phyloP scores from a whole-genome alignment of 2,888 invertebrate genomes.

The Sipha maydis region DNA sequence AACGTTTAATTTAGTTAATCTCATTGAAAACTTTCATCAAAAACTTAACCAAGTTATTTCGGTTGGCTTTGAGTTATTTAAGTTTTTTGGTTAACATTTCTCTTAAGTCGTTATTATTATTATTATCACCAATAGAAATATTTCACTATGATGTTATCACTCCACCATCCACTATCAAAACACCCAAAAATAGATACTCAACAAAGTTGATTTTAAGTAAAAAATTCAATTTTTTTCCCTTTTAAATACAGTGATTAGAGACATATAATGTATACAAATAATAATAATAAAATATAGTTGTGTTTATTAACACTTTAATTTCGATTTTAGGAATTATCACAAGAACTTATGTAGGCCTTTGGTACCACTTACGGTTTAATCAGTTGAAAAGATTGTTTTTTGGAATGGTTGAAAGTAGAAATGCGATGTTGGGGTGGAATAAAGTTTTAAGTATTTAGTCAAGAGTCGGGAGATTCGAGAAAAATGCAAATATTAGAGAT shows the following conservation, averaged over 20 bases:
- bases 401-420: background rate
- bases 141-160: background rate
- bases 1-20: background rate
- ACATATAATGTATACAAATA: too few species aligned
- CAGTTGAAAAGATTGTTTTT: background rate
- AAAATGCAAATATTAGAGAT: background rate
- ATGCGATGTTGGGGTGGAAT: background rate
- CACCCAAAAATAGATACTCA: too few species aligned
- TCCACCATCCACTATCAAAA: too few species aligned
- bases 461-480: background rate
- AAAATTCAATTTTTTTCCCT: too few species aligned
- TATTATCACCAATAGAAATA: background rate
- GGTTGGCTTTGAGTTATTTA: background rate
- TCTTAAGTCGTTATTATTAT: background rate
- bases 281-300: too few species aligned
- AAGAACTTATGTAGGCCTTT: background rate
- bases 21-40: conserved; percentile 10
- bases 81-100: background rate
- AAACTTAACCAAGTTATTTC: background rate
- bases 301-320: background rate
- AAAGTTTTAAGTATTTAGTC: conserved; percentile 24
- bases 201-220: too few species aligned
- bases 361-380: background rate
- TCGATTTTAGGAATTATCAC: too few species aligned
- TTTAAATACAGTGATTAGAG: too few species aligned